phyloP scores from a whole-genome alignment of 2,888 invertebrate genomes.

The Lathronympha strigana region DNA sequence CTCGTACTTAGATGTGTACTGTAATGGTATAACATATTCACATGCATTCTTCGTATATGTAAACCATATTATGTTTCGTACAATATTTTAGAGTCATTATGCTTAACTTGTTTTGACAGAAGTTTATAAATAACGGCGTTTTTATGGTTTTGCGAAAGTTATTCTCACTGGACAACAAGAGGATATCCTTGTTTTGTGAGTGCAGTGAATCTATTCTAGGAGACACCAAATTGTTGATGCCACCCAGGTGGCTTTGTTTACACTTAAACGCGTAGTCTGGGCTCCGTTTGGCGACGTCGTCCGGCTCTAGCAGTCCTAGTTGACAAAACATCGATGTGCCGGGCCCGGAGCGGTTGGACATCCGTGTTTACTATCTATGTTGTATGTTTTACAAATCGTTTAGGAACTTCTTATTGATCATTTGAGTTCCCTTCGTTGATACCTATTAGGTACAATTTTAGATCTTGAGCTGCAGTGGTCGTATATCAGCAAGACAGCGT shows the following conservation, averaged over 20 bases:
- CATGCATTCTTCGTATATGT: too few species aligned
- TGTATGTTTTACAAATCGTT: conserved; percentile 14
- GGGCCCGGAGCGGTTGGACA: not conserved
- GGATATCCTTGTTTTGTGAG: conserved; percentile 17
- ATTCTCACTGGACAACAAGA: not conserved
- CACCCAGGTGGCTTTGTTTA: not conserved
- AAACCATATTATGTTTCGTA: too few species aligned
- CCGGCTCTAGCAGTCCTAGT: conserved; percentile 14
- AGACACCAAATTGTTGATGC: not conserved
- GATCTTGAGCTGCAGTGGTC: too few species aligned
- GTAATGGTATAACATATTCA: too few species aligned
- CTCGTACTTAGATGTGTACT: too few species aligned
- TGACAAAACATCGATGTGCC: conserved; percentile 17
- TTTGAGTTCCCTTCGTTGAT: not conserved
- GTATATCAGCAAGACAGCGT: too few species aligned
- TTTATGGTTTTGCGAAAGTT: not conserved
- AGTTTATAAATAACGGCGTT: too few species aligned
- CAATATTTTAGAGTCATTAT: too few species aligned
- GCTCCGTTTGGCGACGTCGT: not conserved
- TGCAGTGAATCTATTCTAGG: conserved; percentile 1
- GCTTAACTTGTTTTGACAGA: too few species aligned
- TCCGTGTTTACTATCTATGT: conserved; percentile 26
- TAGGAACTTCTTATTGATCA: not conserved
- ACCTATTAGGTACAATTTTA: too few species aligned
- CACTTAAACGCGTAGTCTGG: not conserved